phyloP scores from a whole-genome alignment of 2,113 vertebrate genomes.

The Lagopus leucura region DNA sequence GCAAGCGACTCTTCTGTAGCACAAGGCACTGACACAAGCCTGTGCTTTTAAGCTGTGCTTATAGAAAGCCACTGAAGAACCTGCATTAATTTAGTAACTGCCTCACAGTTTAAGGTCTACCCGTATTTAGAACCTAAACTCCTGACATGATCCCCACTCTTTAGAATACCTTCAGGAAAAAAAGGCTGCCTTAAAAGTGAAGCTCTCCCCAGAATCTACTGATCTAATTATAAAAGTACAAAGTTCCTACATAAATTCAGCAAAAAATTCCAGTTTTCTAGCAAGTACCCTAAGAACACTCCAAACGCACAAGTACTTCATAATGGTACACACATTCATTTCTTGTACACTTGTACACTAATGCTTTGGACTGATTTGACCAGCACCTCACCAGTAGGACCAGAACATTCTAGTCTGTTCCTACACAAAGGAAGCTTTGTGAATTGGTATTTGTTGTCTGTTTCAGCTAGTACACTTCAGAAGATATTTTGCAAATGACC shows the following conservation, averaged over 20 bases:
- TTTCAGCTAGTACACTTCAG: neutral
- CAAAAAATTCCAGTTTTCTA: neutral
- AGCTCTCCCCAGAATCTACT: neutral
- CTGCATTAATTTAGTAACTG: neutral
- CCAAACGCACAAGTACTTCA: neutral
- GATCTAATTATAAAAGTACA: neutral
- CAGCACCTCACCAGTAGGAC: neutral
- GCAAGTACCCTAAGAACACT: neutral
- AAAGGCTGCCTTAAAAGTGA: neutral
- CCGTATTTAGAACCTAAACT: neutral
- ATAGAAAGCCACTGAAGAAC: neutral
- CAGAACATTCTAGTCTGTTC: neutral
- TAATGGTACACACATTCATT: neutral
- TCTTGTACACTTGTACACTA: neutral
- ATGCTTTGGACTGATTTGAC: neutral
- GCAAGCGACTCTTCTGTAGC: neutral
- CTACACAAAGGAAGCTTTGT: neutral
- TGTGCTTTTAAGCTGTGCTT: neutral
- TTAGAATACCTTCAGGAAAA: neutral
- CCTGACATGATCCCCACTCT: neutral
- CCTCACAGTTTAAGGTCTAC: neutral
- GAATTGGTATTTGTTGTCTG: neutral
- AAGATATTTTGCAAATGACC: neutral
- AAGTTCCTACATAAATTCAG: neutral
- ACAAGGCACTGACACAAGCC: neutral